These are phyloP conservation scores for Glaucomys volans DNA, from an alignment of 2,113 vertebrate species.

Conservation along the genomic window DNA sequence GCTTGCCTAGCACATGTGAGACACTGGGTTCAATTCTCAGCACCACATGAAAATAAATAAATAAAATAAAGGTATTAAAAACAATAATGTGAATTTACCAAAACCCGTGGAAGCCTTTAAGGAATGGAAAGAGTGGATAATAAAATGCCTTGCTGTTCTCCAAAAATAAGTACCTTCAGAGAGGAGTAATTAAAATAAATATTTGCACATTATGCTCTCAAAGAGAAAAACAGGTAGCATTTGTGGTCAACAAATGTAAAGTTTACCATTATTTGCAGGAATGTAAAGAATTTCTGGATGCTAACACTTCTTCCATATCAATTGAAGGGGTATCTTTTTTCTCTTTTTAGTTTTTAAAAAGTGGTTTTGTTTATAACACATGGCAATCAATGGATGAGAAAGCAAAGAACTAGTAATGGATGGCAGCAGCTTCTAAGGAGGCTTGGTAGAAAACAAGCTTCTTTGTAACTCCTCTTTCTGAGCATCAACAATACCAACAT, in stretches of 20 bases:
- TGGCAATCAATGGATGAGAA: background rate
- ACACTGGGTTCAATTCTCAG: too few relatives aligned
- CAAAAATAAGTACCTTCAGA: too few relatives aligned
- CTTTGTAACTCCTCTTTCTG: background rate
- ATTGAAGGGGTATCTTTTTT: background rate
- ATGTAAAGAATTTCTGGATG: background rate
- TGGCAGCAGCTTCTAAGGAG: background rate
- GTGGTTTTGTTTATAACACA: background rate
- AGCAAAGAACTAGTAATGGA: background rate
- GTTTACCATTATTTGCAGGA: constrained; percentile 25
- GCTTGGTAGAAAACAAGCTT: background rate
- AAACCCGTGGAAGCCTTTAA: too few relatives aligned
- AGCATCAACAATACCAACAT: background rate
- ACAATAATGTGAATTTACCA: too few relatives aligned
- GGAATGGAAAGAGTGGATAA: too few relatives aligned
- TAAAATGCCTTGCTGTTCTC: too few relatives aligned
- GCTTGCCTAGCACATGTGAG: too few relatives aligned
- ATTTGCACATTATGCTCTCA: too few relatives aligned
- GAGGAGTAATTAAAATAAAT: too few relatives aligned
- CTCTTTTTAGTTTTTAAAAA: background rate
- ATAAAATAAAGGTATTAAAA: too few relatives aligned
- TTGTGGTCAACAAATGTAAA: background rate
- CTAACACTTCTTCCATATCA: background rate
- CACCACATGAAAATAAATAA: too few relatives aligned
- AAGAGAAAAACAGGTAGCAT: background rate